These are phyloP conservation scores for Oceanodroma tethys DNA, from an alignment of 2,113 vertebrate species.

Conservation along the genomic window DNA sequence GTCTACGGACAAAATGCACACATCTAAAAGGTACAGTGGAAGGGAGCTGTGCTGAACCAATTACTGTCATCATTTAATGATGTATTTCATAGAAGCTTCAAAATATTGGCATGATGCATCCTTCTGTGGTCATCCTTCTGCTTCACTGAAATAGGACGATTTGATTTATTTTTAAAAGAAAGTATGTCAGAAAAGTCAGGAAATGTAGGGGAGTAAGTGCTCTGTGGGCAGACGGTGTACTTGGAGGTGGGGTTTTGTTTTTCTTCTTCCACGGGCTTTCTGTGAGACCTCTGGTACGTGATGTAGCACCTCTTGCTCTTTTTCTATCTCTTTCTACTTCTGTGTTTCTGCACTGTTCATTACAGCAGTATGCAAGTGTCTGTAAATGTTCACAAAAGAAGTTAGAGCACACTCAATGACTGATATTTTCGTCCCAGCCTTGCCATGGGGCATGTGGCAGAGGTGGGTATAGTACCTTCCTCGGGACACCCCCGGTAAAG, in stretches of 20 bases:
- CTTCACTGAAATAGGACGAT: neutral
- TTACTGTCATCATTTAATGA: neutral
- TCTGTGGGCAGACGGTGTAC: neutral
- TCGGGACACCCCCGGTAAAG: neutral
- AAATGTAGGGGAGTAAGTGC: neutral
- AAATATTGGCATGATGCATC: neutral
- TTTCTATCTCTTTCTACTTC: neutral
- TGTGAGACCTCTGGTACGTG: neutral
- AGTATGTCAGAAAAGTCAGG: neutral
- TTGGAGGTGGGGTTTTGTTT: neutral
- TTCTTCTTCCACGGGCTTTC: neutral
- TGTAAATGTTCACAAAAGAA: neutral
- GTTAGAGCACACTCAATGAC: rapidly evolving
- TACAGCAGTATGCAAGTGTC: neutral
- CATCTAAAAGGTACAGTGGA: neutral
- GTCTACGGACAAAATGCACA: neutral
- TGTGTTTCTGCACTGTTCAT: neutral
- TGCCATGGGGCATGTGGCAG: neutral
- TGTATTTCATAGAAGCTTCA: neutral
- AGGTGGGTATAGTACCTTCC: neutral
- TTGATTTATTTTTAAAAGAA: neutral
- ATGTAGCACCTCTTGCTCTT: neutral
- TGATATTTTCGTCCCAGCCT: neutral
- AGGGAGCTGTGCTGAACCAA: neutral
- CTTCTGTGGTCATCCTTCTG: neutral